phyloP scores from a whole-genome alignment of 1,140 invertebrate species.

The Ylistrum balloti region DNA sequence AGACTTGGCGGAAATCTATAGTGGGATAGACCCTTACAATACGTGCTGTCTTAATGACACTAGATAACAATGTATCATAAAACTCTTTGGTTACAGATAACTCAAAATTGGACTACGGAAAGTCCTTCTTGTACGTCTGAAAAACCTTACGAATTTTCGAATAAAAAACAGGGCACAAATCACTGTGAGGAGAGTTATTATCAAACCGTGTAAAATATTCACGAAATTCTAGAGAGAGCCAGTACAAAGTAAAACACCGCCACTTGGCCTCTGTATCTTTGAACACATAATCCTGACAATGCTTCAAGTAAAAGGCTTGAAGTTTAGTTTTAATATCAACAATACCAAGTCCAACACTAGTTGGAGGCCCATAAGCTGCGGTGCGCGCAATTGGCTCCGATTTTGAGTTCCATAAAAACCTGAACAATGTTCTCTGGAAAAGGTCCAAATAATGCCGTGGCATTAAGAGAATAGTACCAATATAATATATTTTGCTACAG shows the following conservation, averaged over 20 bases:
- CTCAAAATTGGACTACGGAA: not conserved
- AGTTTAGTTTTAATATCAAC: conserved; percentile 58
- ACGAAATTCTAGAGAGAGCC: conserved; percentile 54
- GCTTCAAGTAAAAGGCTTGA: conserved; percentile 51
- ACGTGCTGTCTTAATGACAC: not conserved
- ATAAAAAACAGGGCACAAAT: conserved; percentile 54
- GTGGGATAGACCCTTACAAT: no score
- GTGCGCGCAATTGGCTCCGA: conserved; percentile 59
- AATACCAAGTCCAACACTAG: conserved; percentile 59
- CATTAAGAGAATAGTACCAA: conserved; percentile 52
- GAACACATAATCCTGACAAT: conserved; percentile 57
- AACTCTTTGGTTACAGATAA: not conserved
- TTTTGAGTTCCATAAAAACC: conserved; percentile 61
- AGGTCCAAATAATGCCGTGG: conserved; percentile 61
- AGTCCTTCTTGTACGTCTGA: not conserved
- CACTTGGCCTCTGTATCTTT: conserved; percentile 41
- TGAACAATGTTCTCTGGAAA: conserved; percentile 59
- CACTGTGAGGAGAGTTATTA: conserved; percentile 53
- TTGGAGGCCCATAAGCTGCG: conserved; percentile 47
- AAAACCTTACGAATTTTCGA: conserved; percentile 41
- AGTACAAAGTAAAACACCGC: conserved; percentile 54
- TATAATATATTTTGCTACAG: conserved; percentile 65
- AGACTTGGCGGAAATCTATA: no score
- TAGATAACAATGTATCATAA: not conserved
- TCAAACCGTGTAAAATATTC: conserved; percentile 43